Conservation (phyloP, 2,113 vertebrate species). For the Mastomys coucha region DNA sequence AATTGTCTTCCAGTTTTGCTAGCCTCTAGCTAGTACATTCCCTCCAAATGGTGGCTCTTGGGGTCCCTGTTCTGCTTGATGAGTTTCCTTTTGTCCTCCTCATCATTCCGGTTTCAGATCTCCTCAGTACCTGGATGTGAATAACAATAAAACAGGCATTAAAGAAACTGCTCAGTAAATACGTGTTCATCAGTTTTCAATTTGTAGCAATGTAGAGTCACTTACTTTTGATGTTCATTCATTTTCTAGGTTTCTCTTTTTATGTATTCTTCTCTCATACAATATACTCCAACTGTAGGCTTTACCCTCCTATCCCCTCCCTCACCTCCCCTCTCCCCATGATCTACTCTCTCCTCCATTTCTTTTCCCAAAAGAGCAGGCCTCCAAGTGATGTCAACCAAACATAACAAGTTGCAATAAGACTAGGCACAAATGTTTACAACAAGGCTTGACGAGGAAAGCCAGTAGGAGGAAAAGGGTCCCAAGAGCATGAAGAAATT, state of each 20-base stretch:
- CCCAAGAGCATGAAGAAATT: neutral
- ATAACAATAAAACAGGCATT: neutral
- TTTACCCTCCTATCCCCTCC: neutral
- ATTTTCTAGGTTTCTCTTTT: neutral
- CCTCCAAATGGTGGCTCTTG: neutral
- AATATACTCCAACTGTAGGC: neutral
- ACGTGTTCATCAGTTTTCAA: constrained; percentile 16
- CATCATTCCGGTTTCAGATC: neutral
- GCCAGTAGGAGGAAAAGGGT: neutral
- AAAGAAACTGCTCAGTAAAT: neutral
- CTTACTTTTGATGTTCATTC: neutral
- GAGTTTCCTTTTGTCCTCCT: neutral
- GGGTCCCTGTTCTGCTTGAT: neutral
- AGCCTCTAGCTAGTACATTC: no score
- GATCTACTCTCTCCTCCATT: neutral
- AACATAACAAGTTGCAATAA: neutral
- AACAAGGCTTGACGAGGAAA: neutral
- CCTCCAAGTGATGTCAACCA: neutral
- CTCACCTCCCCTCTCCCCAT: neutral
- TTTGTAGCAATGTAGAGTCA: neutral
- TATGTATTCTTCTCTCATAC: neutral
- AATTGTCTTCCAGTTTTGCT: neutral
- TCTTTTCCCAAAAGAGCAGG: neutral
- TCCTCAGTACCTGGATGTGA: neutral
- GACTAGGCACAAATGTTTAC: neutral